Conservation (phyloP, 2,888 invertebrate genomes). For the Microdon myrmicae region DNA sequence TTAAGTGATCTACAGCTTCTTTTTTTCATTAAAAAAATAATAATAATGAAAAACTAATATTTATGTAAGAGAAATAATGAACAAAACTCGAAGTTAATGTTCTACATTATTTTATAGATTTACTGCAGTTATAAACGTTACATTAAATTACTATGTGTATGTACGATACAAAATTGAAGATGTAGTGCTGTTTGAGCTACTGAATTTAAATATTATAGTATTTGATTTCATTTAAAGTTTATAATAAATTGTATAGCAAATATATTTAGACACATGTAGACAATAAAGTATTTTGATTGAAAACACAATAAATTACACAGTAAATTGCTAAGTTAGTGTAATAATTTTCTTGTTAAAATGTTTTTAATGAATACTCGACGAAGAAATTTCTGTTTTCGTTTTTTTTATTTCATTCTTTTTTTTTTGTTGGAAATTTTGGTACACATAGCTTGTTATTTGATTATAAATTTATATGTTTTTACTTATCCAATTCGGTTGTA, state of each 20-base stretch:
- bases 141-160: no score
- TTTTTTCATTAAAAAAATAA: no score
- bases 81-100: no score
- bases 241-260: constrained; percentile 42
- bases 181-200: constrained; percentile 28
- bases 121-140: no score
- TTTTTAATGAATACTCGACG: constrained; percentile 31
- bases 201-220: constrained; percentile 8
- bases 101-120: no score
- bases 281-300: constrained; percentile 39
- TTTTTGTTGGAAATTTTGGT: constrained; percentile 14
- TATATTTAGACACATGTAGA: constrained; percentile 51
- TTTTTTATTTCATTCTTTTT: constrained; percentile 26
- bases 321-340: constrained; percentile 22
- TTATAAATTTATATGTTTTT: constrained; percentile 7
- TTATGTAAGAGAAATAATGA: no score
- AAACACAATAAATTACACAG: constrained; percentile 45
- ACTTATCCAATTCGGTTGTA: constrained; percentile 26
- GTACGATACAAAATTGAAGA: constrained; percentile 35
- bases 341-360: constrained; percentile 13
- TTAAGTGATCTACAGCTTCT: neutral
- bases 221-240: constrained; percentile 14
- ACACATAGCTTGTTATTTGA: neutral
- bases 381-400: constrained; percentile 42
- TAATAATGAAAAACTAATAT: no score